These are phyloP conservation scores for Podiceps cristatus DNA, from an alignment of 2,113 vertebrate genomes.

Conservation along the genomic window DNA sequence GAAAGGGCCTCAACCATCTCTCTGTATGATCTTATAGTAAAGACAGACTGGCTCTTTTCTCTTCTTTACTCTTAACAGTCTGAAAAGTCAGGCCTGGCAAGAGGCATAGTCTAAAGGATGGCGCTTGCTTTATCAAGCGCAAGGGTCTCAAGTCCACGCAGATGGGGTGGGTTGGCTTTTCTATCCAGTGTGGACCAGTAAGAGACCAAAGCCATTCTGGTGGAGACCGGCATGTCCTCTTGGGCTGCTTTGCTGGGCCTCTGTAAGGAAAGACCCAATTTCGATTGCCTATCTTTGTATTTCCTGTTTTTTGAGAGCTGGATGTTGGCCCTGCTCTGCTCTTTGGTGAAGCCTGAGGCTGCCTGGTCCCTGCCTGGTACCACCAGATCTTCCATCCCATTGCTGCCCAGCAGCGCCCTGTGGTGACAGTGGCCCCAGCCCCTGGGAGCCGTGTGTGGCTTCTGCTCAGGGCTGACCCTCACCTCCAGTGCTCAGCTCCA, in stretches of 20 bases:
- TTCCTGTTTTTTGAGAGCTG: background rate
- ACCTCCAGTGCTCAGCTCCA: background rate
- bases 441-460: background rate
- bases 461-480: background rate
- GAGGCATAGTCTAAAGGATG: too few species aligned
- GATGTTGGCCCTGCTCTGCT: background rate
- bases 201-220: background rate
- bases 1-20: background rate
- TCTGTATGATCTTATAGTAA: background rate
- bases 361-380: background rate
- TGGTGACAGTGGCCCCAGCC: background rate
- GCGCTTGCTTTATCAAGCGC: background rate
- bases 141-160: background rate
- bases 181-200: background rate
- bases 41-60: background rate
- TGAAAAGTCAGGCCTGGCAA: background rate
- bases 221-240: background rate
- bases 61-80: background rate
- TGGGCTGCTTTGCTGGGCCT: background rate
- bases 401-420: background rate
- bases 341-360: background rate
- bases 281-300: rapidly evolving
- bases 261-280: background rate
- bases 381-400: background rate
- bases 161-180: background rate